These are phyloP conservation scores for Bujurquina vittata DNA, from an alignment of 2,113 vertebrate genomes.

Conservation along the genomic window DNA sequence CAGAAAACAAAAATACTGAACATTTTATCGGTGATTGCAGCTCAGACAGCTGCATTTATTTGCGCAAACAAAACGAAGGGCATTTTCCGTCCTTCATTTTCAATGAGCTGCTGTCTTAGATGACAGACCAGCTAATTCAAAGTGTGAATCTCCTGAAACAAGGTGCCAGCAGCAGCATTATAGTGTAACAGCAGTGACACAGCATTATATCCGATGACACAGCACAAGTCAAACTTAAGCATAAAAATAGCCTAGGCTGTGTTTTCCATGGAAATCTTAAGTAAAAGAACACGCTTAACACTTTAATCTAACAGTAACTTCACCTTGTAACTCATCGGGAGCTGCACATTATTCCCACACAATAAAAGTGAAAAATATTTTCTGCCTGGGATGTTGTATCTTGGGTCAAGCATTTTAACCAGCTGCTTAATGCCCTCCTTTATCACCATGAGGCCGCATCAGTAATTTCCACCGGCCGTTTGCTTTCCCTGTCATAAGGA, in stretches of 20 bases:
- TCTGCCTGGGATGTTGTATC: neutral
- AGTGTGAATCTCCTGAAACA: neutral
- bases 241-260: neutral
- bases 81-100: neutral
- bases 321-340: neutral
- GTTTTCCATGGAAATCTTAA: neutral
- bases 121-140: neutral
- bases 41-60: neutral
- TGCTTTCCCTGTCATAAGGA: neutral
- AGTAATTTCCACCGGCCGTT: neutral
- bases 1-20: neutral
- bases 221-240: neutral
- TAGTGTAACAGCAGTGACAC: neutral
- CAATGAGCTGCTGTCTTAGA: neutral
- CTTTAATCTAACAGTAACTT: neutral
- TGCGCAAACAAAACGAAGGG: neutral
- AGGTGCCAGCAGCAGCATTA: neutral
- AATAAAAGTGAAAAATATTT: neutral
- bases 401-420: neutral
- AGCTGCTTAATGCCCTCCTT: neutral
- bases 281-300: neutral
- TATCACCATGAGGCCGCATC: neutral
- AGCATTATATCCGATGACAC: neutral
- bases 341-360: no score
- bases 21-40: neutral